Evolutionary conservation across 2,888 invertebrate species (phyloP), one percentile per base, ranked within the genome.

Genomic region (Leptarthrus brevirostris): DNA sequence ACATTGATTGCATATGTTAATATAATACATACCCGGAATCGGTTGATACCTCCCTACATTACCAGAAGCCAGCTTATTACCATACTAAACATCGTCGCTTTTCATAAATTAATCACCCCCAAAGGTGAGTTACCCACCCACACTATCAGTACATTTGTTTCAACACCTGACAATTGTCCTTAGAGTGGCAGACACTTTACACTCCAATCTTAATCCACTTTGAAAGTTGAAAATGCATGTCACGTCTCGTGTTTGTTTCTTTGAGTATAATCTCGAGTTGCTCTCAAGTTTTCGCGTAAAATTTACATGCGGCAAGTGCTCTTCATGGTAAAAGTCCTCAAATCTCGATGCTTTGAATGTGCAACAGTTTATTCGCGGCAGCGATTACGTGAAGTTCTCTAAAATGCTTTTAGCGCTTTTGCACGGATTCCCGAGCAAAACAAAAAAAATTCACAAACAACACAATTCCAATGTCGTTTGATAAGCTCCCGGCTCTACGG

Each of bases 271-370:
- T 69, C 69, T 26, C 69, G 36, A 69, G 69, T 69, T 52, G 52
- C 49, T 69, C 69, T 69, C 34, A 69, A 69, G 69, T 69, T 69
- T 69, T 49, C 69, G 69, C 69, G 69, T 69, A 52, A 69, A 69
- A 69, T 69, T 69, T 69, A 69, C 69, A 69, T 69, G 69, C 52
- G 69, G 52, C 69, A 69, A 69, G 69, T 69, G 69, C 69, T 69
- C 69, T 69, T 69, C 69, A 69, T 69, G 69, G 69, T 69, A 36
- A 69, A 69, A 69, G 69, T 69, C 69, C 69, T 69, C 69, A 69
- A 69, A 69, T 52, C 52, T 52, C 47, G 69, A 52, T 69, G 69
- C 34, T 69, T 69, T 69, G 52, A 69, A 44, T 69, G 20, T 69
- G 69, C 69, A 69, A 69, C 69, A 69, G 69, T 69, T 69, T 69